These are phyloP conservation scores for Cervus canadensis DNA, from an alignment of 2,113 vertebrate species.

Conservation along the genomic window DNA sequence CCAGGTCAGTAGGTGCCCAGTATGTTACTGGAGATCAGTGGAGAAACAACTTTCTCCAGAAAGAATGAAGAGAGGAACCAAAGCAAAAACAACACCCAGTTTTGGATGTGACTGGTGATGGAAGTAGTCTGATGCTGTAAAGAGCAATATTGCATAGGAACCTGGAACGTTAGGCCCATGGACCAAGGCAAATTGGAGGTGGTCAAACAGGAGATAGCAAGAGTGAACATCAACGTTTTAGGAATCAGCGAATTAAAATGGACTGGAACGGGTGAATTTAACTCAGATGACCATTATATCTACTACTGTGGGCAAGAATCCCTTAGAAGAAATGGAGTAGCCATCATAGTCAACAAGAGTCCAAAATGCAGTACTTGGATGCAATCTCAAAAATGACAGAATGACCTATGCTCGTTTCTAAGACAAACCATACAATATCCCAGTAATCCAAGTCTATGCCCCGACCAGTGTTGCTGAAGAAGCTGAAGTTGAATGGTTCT, in stretches of 20 bases:
- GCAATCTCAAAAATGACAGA: background rate
- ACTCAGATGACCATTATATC: background rate
- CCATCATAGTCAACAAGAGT: background rate
- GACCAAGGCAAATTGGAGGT: background rate
- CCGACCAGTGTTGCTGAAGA: rapidly evolving
- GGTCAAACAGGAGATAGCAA: background rate
- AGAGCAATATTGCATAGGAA: background rate
- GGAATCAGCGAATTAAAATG: background rate
- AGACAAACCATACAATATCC: background rate
- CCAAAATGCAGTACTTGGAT: background rate
- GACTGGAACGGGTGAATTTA: background rate
- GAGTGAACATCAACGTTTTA: background rate
- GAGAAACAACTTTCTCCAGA: background rate
- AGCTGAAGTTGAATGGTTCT: background rate
- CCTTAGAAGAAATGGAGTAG: background rate
- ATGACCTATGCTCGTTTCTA: background rate
- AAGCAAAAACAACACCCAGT: background rate
- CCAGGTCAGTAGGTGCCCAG: background rate
- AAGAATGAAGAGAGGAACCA: background rate
- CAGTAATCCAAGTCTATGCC: background rate
- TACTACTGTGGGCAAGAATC: background rate
- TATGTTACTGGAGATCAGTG: background rate
- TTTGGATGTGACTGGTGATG: background rate
- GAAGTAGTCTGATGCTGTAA: background rate
- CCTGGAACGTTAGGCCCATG: background rate